Evolutionary conservation across 2,113 vertebrate species (phyloP).

Genomic region (Puntigrus tetrazona): DNA sequence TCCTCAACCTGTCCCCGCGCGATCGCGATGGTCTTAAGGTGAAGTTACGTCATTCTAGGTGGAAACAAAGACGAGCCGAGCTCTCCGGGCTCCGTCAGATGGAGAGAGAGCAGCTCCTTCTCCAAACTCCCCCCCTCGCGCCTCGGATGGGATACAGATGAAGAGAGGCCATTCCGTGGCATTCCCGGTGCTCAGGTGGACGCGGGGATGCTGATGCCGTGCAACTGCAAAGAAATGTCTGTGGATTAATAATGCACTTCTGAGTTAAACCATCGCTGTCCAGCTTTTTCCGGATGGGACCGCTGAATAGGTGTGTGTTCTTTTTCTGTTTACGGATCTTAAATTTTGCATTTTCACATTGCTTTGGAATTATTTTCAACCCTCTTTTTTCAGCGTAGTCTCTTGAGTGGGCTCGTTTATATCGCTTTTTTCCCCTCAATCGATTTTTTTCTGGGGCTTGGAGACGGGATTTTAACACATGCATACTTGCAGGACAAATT

Average conservation of each 20-base stretch:
- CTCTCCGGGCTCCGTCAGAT: neutral
- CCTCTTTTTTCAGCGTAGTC: neutral
- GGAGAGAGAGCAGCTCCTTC: conserved; percentile 33
- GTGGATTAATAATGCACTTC: conserved; percentile 35
- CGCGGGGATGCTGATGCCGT: neutral
- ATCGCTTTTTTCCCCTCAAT: neutral
- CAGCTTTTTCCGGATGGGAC: conserved; percentile 49
- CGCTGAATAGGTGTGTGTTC: conserved; percentile 51
- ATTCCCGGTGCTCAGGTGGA: neutral
- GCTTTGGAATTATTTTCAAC: neutral
- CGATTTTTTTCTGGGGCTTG: neutral
- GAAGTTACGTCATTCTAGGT: conserved; percentile 62
- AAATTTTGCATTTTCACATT: neutral
- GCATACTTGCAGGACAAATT: neutral
- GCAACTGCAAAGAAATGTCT: neutral
- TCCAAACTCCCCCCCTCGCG: conserved; percentile 19
- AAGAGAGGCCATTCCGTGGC: conserved; percentile 31
- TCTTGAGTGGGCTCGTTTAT: neutral
- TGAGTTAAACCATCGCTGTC: conserved; percentile 23
- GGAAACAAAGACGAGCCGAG: conserved; percentile 59
- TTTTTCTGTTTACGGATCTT: conserved; percentile 11
- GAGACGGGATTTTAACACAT: neutral
- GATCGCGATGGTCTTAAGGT: conserved; percentile 44
- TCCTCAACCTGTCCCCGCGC: neutral
- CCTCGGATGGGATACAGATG: conserved; percentile 37